phyloP scores from a whole-genome alignment of 2,888 invertebrate species.

The Encarsia formosa region DNA sequence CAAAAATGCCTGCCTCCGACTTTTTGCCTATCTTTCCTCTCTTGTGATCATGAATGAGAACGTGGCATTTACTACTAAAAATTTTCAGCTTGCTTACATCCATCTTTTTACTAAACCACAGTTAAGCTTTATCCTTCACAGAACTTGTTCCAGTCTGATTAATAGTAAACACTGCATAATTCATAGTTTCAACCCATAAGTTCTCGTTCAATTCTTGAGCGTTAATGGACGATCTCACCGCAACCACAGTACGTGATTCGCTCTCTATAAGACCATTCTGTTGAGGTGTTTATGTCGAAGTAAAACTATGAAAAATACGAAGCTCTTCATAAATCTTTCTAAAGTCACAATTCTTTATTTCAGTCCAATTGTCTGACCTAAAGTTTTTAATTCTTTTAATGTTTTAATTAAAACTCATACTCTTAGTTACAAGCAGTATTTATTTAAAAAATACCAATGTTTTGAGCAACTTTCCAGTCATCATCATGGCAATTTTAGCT shows the following conservation, averaged over 20 bases:
- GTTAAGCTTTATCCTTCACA: constrained; percentile 56
- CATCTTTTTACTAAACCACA: too few relatives aligned
- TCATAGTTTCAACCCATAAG: not conserved
- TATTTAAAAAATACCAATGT: too few relatives aligned
- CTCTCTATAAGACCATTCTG: not conserved
- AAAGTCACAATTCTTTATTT: not conserved
- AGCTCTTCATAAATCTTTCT: not conserved
- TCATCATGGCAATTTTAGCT: too few relatives aligned
- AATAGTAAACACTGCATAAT: not conserved
- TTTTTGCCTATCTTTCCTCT: constrained; percentile 21
- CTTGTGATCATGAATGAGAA: constrained; percentile 21
- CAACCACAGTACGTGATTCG: constrained; percentile 1
- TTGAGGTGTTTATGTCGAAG: not conserved
- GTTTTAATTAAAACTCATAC: too few relatives aligned
- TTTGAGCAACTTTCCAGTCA: too few relatives aligned
- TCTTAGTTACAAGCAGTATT: too few relatives aligned
- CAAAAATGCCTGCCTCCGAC: constrained; percentile 21
- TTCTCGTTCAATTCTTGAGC: not conserved
- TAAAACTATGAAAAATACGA: not conserved
- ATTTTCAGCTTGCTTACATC: constrained; percentile 14
- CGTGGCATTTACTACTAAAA: constrained; percentile 20
- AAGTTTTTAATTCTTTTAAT: not conserved
- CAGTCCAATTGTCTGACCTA: not conserved
- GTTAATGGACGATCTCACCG: not conserved
- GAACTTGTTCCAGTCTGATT: not conserved